Evolutionary conservation across 2,888 invertebrate genomes (phyloP).

Genomic region (Ophioninae sp.): DNA sequence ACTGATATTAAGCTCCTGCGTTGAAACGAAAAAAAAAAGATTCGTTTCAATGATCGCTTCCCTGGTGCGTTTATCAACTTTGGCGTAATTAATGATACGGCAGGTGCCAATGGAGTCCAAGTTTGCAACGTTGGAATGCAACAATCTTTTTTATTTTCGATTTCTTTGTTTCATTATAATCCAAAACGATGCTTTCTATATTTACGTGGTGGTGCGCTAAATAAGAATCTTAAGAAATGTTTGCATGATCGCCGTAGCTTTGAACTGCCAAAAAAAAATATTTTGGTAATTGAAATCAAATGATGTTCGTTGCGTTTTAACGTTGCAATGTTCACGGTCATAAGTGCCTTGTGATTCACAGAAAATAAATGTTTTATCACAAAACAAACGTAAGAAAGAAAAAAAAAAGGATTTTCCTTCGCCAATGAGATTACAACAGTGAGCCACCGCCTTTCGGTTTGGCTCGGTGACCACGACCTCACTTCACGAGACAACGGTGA

Average conservation of each 20-base stretch:
- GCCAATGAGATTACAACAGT: slow-evolving; percentile 46
- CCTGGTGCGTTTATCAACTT: slow-evolving; percentile 2
- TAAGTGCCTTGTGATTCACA: slow-evolving; percentile 33
- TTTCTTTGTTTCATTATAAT: too few relatives aligned
- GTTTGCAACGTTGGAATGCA: too few relatives aligned
- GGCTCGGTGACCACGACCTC: slow-evolving; percentile 8
- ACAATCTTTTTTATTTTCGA: too few relatives aligned
- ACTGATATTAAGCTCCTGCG: slow-evolving; percentile 6
- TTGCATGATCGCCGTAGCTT: too few relatives aligned
- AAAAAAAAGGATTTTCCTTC: not conserved
- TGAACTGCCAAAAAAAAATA: too few relatives aligned
- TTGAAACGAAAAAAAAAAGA: slow-evolving; percentile 13
- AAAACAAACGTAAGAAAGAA: slow-evolving; percentile 34
- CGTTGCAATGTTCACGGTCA: too few relatives aligned
- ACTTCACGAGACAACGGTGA: slow-evolving; percentile 2
- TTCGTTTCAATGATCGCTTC: not conserved
- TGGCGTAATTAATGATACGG: slow-evolving; percentile 29
- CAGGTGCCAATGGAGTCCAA: too few relatives aligned
- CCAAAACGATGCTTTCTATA: too few relatives aligned
- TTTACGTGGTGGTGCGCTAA: too few relatives aligned
- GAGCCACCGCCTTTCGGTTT: slow-evolving; percentile 27
- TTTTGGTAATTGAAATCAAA: too few relatives aligned
- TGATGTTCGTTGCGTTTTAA: too few relatives aligned
- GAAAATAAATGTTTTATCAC: slow-evolving; percentile 44
- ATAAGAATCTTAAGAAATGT: too few relatives aligned